Percentiles rank a stretch among this genome's conserved stretches.
phyloP scores from a whole-genome alignment of 2,888 invertebrate genomes.

The Cantharis rufa region DNA sequence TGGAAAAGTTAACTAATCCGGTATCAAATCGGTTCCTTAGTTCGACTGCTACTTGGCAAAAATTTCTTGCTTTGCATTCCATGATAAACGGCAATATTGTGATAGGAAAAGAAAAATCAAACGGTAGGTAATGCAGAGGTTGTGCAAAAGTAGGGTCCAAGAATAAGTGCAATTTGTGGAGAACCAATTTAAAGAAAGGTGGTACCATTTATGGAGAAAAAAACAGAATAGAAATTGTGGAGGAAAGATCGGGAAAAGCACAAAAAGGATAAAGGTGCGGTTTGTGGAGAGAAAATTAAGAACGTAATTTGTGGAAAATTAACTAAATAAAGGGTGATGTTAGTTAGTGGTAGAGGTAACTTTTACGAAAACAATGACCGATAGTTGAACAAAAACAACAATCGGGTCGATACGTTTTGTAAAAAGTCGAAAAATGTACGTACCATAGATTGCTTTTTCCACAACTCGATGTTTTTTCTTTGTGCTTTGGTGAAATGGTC shows the following conservation, averaged over 20 bases:
- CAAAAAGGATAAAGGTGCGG: neutral
- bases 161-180: neutral
- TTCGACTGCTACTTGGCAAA: no score
- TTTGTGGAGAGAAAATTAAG: neutral
- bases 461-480: conserved; percentile 96
- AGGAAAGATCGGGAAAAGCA: neutral
- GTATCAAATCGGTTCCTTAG: no score
- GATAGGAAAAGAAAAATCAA: no score
- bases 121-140: no score
- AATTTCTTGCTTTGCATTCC: no score
- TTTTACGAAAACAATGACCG: neutral
- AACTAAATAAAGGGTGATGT: neutral
- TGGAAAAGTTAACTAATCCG: no score
- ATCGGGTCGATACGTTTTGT: neutral
- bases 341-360: neutral
- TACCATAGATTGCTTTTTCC: conserved; percentile 97
- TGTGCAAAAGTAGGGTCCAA: no score
- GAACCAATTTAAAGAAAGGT: neutral
- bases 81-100: no score
- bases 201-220: neutral
- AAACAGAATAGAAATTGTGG: neutral
- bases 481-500: conserved; percentile 99
- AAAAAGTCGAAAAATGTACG: conserved; percentile 47
- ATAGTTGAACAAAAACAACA: neutral
- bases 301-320: neutral